Conservation (phyloP, 2,113 vertebrate species). For the Lota lota region DNA sequence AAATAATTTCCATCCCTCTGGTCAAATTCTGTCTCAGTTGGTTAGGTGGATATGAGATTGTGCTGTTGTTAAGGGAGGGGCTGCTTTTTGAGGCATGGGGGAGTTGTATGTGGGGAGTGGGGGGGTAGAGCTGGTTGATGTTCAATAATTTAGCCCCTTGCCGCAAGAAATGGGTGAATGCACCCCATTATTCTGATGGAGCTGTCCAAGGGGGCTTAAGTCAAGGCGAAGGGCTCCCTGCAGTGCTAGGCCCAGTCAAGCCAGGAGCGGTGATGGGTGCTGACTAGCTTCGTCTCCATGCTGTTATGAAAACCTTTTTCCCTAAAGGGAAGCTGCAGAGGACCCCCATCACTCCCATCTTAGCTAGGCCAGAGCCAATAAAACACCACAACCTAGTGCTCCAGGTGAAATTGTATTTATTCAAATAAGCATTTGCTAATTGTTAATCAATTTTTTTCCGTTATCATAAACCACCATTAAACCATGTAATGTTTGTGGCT, state of each 20-base stretch:
- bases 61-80: background rate
- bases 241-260: constrained; percentile 28
- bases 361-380: constrained; percentile 25
- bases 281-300: constrained; percentile 30
- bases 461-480: no score
- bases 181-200: constrained; percentile 28
- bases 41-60: constrained; percentile 15
- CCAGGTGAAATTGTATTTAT: constrained; percentile 16
- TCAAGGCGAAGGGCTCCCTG: constrained; percentile 37
- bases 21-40: constrained; percentile 37
- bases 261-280: constrained; percentile 22
- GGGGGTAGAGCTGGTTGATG: constrained; percentile 4
- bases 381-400: constrained; percentile 10
- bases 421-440: constrained; percentile 20
- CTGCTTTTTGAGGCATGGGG: background rate
- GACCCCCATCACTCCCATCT: background rate
- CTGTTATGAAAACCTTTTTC: constrained; percentile 56
- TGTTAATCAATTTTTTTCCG: no score
- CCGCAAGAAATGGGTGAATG: constrained; percentile 12
- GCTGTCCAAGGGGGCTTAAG: constrained; percentile 45
- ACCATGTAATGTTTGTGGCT: no score
- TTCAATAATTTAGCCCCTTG: constrained; percentile 41
- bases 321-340: constrained; percentile 2
- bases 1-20: constrained; percentile 47
- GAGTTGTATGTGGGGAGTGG: background rate